Percentiles rank a stretch among this genome's conserved stretches.
These are phyloP conservation scores for Creontiades dilutus DNA, from an alignment of 2,888 invertebrate genomes.

Conservation along the genomic window DNA sequence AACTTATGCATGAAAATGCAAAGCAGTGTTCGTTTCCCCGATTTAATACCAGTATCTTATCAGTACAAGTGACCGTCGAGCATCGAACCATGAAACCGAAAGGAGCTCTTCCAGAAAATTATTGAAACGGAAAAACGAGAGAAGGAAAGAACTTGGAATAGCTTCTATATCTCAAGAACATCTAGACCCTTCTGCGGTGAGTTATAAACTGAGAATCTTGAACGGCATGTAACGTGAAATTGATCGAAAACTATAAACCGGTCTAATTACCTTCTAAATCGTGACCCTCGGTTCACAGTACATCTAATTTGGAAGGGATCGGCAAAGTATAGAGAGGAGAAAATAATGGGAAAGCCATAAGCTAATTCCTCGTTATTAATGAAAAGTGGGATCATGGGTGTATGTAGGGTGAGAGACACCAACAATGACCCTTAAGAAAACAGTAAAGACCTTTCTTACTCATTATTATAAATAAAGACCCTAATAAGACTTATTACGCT, in stretches of 20 bases:
- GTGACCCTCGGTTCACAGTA: too few species aligned
- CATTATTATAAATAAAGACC: too few species aligned
- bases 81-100: constrained; percentile 34
- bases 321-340: too few species aligned
- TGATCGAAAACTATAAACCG: background rate
- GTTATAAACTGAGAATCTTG: background rate
- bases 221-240: background rate
- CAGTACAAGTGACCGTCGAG: background rate
- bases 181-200: background rate
- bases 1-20: background rate
- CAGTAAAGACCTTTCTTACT: too few species aligned
- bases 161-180: background rate
- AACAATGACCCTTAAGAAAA: too few species aligned
- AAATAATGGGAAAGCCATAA: too few species aligned
- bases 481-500: too few species aligned
- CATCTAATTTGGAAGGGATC: too few species aligned
- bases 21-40: background rate
- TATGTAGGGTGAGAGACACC: too few species aligned
- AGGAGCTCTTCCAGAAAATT: constrained; percentile 12
- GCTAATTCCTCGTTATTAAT: too few species aligned
- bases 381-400: too few species aligned
- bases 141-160: constrained; percentile 3
- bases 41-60: constrained; percentile 16
- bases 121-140: background rate
- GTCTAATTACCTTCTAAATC: too few species aligned